Percentiles rank a stretch among this genome's conserved stretches.
These are phyloP conservation scores for Hydraecia micacea DNA, from an alignment of 2,888 invertebrate genomes.

Conservation along the genomic window DNA sequence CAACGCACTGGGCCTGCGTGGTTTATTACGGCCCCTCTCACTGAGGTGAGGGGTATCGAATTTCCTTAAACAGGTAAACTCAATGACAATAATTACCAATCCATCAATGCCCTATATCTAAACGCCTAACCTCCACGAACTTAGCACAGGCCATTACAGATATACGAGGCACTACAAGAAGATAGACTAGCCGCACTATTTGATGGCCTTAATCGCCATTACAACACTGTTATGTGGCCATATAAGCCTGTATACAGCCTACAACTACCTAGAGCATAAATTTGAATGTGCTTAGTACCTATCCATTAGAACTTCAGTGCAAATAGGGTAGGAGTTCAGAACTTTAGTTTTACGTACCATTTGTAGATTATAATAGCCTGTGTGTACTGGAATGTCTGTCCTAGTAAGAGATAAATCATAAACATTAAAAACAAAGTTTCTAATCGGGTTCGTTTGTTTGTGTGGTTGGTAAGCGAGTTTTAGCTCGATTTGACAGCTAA, in stretches of 20 bases:
- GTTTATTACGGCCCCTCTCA: too few relatives aligned
- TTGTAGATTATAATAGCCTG: constrained; percentile 19
- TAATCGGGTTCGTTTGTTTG: constrained; percentile 8
- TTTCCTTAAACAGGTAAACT: too few relatives aligned
- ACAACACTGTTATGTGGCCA: constrained; percentile 25
- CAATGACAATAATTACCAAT: background rate
- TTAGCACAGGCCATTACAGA: constrained; percentile 7
- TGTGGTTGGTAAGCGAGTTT: constrained; percentile 3
- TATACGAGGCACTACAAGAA: constrained; percentile 4
- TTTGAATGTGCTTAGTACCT: constrained; percentile 40
- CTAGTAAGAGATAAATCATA: constrained; percentile 24
- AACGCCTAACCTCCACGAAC: background rate
- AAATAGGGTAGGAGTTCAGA: constrained; percentile 23
- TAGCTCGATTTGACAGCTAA: constrained; percentile 13
- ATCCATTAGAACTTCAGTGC: constrained; percentile 30
- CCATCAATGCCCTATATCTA: background rate
- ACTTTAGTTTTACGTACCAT: constrained; percentile 18
- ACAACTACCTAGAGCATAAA: constrained; percentile 26
- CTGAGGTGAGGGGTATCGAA: too few relatives aligned
- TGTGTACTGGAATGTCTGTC: background rate
- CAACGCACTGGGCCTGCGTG: too few relatives aligned
- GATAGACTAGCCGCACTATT: constrained; percentile 18
- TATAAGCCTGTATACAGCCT: constrained; percentile 33
- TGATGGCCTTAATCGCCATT: constrained; percentile 39
- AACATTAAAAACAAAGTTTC: constrained; percentile 41